Evolutionary conservation across 2,888 invertebrate species (phyloP).

Genomic region (Plagiodera versicolora): DNA sequence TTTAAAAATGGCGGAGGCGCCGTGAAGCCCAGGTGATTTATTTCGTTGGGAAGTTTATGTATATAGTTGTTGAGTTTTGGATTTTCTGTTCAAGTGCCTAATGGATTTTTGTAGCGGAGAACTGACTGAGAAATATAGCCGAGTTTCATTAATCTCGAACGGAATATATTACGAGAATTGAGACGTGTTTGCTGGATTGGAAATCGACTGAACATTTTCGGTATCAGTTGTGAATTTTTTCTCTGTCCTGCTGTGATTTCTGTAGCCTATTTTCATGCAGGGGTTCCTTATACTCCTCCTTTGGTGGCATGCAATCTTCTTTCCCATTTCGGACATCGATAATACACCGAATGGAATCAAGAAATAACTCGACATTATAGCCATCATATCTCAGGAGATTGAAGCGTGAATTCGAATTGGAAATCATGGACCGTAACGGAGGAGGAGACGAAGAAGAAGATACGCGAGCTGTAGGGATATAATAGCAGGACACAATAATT

Average conservation of each 20-base stretch:
- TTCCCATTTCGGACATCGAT: no score
- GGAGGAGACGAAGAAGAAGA: constrained; percentile 20
- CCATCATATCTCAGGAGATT: background rate
- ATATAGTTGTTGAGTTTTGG: background rate
- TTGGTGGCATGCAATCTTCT: no score
- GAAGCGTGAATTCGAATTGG: constrained; percentile 36
- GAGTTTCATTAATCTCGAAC: background rate
- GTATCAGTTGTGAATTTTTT: no score
- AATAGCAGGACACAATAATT: constrained; percentile 34
- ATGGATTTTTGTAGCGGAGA: background rate
- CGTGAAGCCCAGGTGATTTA: background rate
- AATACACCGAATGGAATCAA: no score
- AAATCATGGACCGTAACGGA: constrained; percentile 37
- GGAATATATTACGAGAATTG: background rate
- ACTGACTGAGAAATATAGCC: background rate
- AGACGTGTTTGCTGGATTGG: no score
- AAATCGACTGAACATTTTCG: no score
- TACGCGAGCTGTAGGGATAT: constrained; percentile 17
- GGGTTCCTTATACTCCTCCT: no score
- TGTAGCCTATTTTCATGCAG: no score
- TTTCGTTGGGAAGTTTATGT: background rate
- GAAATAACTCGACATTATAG: no score
- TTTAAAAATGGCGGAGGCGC: background rate
- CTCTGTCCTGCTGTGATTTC: no score
- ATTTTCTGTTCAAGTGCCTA: background rate